Percentiles rank a stretch among this genome's conserved stretches.
These are phyloP conservation scores for Pelusios castaneus DNA, from an alignment of 2,113 vertebrate species.

Conservation along the genomic window DNA sequence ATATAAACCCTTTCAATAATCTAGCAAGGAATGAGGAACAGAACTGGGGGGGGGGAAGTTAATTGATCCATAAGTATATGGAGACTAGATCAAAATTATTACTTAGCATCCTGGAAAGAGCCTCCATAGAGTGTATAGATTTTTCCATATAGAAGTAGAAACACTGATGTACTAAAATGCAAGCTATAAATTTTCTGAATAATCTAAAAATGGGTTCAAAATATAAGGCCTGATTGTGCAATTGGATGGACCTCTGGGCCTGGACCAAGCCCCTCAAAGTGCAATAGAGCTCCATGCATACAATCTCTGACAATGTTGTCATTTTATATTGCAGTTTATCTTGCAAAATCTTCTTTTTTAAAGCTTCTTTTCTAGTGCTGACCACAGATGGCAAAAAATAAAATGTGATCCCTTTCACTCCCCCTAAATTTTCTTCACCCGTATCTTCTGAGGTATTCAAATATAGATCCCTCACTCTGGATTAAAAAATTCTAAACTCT, in stretches of 20 bases:
- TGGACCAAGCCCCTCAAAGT: not conserved
- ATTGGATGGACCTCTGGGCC: not conserved
- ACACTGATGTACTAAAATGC: not conserved
- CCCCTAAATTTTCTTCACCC: not conserved
- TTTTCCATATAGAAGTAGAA: not conserved
- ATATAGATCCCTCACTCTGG: not conserved
- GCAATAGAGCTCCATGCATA: too few species aligned
- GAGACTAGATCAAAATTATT: not conserved
- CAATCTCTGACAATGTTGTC: not conserved
- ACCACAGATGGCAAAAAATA: fast-evolving
- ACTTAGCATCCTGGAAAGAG: not conserved
- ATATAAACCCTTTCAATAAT: not conserved
- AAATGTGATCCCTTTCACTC: not conserved
- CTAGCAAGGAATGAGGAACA: not conserved
- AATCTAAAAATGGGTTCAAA: not conserved
- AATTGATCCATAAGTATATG: not conserved
- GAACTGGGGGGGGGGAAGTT: fast-evolving
- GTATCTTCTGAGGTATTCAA: not conserved
- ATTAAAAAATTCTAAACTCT: not conserved
- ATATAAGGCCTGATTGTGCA: not conserved
- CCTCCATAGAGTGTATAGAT: fast-evolving
- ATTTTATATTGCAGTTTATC: not conserved
- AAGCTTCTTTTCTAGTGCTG: too few species aligned
- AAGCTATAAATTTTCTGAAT: not conserved
- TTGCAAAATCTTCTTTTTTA: not conserved